Base-by-base conservation (phyloP, 1,140 invertebrate genomes). In the Mactra quadrangularis region DNA sequence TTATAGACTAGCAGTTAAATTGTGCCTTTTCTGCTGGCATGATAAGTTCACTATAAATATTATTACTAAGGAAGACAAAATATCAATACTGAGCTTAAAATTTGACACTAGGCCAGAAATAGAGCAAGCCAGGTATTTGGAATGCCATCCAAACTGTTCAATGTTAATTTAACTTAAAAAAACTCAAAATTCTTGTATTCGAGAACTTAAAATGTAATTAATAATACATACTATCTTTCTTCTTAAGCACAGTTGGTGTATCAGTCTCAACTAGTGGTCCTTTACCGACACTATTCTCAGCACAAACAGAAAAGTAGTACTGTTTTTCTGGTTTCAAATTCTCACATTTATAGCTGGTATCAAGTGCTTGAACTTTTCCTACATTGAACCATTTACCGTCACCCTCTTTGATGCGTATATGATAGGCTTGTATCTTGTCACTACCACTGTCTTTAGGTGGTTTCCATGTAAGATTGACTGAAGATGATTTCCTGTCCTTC, bases 281-380 rank as follows among this genome's bases (percentile, higher is more conserved):
- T 88, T 96, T 94, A 35, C 99, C 99, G 72, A 98, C 97, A 41
- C 97, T 97, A 93, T 99, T 99, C 33, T 98, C 95, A 38, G 98
- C 98, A 15, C 96, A 96, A 1, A 99, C 96, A 89, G 98, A 95
- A 93, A 99, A 99, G 93, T 99, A 97, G 91, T 99, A 99, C 90
- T 97, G 96, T 92, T 98, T 97, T 31, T 97, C 97, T 93, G 99
- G 97, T 7, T 95, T 96, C 27, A 99, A 93, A 87, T 97, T 96
- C 89, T 97, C 96, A 0, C 98, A 97, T 0, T 96, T 98, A 92
- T 97, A 98, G 83, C 96, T 96, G 0, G 64, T 87, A 11, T 91
- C 98, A 82, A 97, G 95, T 27, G 91, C 86, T 92, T 99, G 98
- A 71, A 98, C 84, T n/a, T 83, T 97, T 95, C 89, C 97, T 95